A percentile compares a stretch with the other conserved stretches of the same genome.
phyloP scores from a whole-genome alignment of 2,888 invertebrate genomes.

The Galerucella pusilla region DNA sequence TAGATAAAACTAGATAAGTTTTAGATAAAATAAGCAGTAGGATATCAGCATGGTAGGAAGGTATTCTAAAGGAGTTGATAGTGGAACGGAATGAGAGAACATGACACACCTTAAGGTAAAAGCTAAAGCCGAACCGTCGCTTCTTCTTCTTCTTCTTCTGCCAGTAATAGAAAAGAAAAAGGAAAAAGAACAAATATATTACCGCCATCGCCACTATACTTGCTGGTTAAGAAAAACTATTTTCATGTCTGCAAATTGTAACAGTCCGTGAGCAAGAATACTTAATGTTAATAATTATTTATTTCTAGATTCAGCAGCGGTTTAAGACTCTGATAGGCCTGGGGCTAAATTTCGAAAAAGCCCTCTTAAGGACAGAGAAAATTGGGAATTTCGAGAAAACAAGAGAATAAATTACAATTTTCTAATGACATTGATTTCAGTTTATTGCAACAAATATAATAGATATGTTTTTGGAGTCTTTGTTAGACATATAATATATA shows the following conservation, averaged over 20 bases:
- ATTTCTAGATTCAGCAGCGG: too few species aligned
- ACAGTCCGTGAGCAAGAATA: slow-evolving; percentile 25
- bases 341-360: too few species aligned
- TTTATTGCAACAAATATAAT: too few species aligned
- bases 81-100: slow-evolving; percentile 34
- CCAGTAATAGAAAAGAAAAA: not conserved
- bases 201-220: slow-evolving; percentile 22
- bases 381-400: too few species aligned
- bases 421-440: too few species aligned
- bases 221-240: slow-evolving; percentile 20
- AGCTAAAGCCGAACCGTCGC: slow-evolving; percentile 16
- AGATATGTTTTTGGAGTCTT: too few species aligned
- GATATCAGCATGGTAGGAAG: slow-evolving; percentile 43
- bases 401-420: too few species aligned
- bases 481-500: too few species aligned
- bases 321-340: too few species aligned
- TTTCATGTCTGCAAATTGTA: slow-evolving; percentile 26
- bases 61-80: slow-evolving; percentile 32
- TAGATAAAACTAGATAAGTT: slow-evolving; percentile 45
- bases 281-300: not conserved
- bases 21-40: slow-evolving; percentile 43
- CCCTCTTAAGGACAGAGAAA: too few species aligned
- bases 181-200: slow-evolving; percentile 16
- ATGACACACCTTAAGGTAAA: slow-evolving; percentile 29
- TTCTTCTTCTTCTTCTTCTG: slow-evolving; percentile 10